Percentiles rank a stretch among this genome's conserved stretches.
Evolutionary conservation across 2,888 invertebrate species (phyloP).

Genomic region (Mythimna ferrago): DNA sequence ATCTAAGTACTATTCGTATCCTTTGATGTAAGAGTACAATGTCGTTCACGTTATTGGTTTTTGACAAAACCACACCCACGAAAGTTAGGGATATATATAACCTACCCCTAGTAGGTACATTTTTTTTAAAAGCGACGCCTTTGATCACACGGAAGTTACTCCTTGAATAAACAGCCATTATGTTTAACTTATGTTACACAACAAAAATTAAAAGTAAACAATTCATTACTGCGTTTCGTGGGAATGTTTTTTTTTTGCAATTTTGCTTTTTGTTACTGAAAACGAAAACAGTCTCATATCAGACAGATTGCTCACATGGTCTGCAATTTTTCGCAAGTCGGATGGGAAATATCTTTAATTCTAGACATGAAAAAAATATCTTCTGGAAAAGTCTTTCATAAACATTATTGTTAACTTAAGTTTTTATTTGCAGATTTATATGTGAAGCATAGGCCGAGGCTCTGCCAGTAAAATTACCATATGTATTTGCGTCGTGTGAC

Average conservation of each 20-base stretch:
- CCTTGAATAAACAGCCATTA: slow-evolving; percentile 4
- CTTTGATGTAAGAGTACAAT: background rate
- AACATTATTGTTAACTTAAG: slow-evolving; percentile 2
- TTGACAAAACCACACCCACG: background rate
- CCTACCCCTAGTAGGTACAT: too few relatives aligned
- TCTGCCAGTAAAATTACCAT: slow-evolving; percentile 41
- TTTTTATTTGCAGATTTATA: slow-evolving; percentile 26
- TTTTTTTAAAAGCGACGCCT: background rate
- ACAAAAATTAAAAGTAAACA: slow-evolving; percentile 42
- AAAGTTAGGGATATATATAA: too few relatives aligned
- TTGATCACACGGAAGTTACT: slow-evolving; percentile 22
- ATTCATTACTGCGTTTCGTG: slow-evolving; percentile 35
- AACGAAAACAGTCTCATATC: slow-evolving; percentile 13
- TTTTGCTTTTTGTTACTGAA: slow-evolving; percentile 7
- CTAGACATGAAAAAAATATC: background rate
- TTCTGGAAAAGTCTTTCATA: background rate
- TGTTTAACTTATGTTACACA: slow-evolving; percentile 29
- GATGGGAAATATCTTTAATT: background rate
- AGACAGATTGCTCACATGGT: background rate
- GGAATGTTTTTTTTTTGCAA: slow-evolving; percentile 19
- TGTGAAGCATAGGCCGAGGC: slow-evolving; percentile 12
- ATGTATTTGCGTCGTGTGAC: slow-evolving; percentile 37
- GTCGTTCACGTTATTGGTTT: background rate
- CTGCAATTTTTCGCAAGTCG: background rate
- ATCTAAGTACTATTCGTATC: background rate